Conservation (phyloP, 1,140 invertebrate species). For the Diorhabda sublineata region DNA sequence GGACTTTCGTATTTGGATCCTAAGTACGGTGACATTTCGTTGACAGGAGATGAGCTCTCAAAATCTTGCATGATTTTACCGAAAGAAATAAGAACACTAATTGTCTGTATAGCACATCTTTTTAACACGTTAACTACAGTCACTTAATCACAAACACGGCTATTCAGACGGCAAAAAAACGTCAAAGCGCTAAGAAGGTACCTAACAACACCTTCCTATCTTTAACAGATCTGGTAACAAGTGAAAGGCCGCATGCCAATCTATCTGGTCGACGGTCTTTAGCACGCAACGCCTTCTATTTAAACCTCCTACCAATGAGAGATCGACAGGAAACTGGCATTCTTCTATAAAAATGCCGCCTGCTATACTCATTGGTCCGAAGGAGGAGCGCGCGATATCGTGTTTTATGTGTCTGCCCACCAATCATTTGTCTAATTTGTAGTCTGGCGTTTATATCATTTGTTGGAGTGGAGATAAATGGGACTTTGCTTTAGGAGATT, state of each 20-base stretch:
- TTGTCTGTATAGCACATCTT: conserved; percentile 9
- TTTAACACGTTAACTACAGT: conserved; percentile 10
- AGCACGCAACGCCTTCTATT: conserved; percentile 29
- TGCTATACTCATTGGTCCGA: conserved; percentile 28
- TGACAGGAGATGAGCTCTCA: conserved; percentile 30
- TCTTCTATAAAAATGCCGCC: conserved; percentile 33
- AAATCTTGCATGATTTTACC: conserved; percentile 44
- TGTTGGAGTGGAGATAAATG: conserved; percentile 44
- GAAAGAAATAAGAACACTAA: conserved; percentile 15
- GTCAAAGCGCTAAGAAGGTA: conserved; percentile 16
- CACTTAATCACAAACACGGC: conserved; percentile 13
- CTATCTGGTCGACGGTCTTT: conserved; percentile 29
- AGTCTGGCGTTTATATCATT: conserved; percentile 40
- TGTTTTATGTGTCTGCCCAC: conserved; percentile 30
- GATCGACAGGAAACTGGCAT: conserved; percentile 22
- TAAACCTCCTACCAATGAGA: conserved; percentile 27
- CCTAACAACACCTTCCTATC: conserved; percentile 34
- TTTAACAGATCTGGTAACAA: conserved; percentile 44
- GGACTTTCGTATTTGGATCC: conserved; percentile 44
- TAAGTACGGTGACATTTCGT: conserved; percentile 44
- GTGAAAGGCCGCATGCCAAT: conserved; percentile 39
- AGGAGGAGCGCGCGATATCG: conserved; percentile 24
- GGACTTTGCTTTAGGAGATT: conserved; percentile 44
- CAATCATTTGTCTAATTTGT: conserved; percentile 43
- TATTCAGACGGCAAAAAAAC: conserved; percentile 9